Evolutionary conservation across 2,797 vertebrate species (phyloP), one percentile per base, ranked within the genome.

Genomic region (Chloroceryle inda): DNA sequence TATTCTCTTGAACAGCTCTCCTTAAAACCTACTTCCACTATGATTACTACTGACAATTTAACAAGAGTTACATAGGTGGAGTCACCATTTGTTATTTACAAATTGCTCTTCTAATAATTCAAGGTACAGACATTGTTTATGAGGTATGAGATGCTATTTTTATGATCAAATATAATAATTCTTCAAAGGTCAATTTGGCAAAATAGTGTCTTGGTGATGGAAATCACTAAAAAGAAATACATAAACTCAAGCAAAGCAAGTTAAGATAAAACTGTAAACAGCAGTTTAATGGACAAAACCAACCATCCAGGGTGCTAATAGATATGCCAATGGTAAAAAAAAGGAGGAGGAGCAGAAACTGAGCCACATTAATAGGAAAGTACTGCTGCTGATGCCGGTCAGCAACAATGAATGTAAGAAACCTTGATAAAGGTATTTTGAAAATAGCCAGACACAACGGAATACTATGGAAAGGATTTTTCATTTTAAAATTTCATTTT

Each of bases 161-260:
- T 95, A 52, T 49, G 74, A 89, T 76, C 86, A 88, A 45, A 61
- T 72, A 31, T 38, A 71, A 79, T 44, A 77, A 88, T 55, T 72
- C 63, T 90, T 73, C 50, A 88, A 88, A 84, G 55, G 44, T 66
- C 80, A 93, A 38, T 15, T 86, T 86, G 47, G 40, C 20, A 85
- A 88, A 90, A 78, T n/a, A 78, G 24, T 14, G 22, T 52, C 71
- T 81, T 4, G 2, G 73, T 15, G n/a, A 80, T 23, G 19, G 29
- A 92, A 95, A 85, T 79, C 26, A 38, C 26, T 80, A 71, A 84
- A 84, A n/a, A 73, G 21, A 53, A 92, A 84, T 69, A 33, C 23
- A 59, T 56, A 14, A 59, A 78, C 77, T 63, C 44, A 78, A 85
- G 77, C 2, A 2, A 76, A 81, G 29, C 13, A 73, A 63, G 21